A percentile compares a stretch with the other conserved stretches of the same genome.
Conservation (phyloP, 1,140 invertebrate species). For the Pseudomyrmex cubaensis region DNA sequence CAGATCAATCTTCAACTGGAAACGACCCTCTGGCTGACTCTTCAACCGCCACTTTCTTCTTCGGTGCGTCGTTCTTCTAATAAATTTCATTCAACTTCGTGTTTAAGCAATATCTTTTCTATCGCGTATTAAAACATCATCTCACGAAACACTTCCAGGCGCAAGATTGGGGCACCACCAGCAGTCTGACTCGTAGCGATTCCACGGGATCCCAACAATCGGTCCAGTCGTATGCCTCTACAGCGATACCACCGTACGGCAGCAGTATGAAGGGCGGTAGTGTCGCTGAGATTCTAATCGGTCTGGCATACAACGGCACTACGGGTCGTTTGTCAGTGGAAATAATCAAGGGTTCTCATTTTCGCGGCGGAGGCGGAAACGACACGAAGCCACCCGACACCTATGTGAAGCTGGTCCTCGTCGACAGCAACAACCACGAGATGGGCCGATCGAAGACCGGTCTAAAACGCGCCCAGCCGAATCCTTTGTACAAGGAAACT, state of each 20-base stretch:
- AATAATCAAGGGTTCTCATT: slow-evolving; percentile 97
- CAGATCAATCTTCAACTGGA: slow-evolving; percentile 94
- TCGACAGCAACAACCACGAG: slow-evolving; percentile 96
- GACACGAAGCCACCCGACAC: slow-evolving; percentile 93
- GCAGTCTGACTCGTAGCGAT: slow-evolving; percentile 94
- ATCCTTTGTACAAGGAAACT: slow-evolving; percentile 97
- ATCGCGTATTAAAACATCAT: too few species aligned
- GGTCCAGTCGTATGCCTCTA: slow-evolving; percentile 86
- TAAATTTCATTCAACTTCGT: too few species aligned
- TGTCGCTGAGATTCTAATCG: slow-evolving; percentile 94
- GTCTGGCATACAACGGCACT: slow-evolving; percentile 96
- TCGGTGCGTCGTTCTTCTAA: slow-evolving; percentile 87
- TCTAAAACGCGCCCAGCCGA: slow-evolving; percentile 95
- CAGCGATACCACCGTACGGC: slow-evolving; percentile 83
- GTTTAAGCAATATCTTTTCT: too few species aligned
- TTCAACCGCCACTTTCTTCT: slow-evolving; percentile 93
- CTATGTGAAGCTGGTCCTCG: slow-evolving; percentile 95
- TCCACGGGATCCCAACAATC: slow-evolving; percentile 97
- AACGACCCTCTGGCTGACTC: slow-evolving; percentile 94
- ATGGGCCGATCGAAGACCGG: slow-evolving; percentile 96
- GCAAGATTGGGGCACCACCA: slow-evolving; percentile 82
- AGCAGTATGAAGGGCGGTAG: slow-evolving; percentile 91
- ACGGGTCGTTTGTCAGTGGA: slow-evolving; percentile 97
- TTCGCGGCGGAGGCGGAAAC: slow-evolving; percentile 88
- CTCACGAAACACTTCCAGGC: slow-evolving; percentile 61